These are phyloP conservation scores for Periophthalmodon schlosseri DNA, from an alignment of 2,113 vertebrate species.

Conservation along the genomic window DNA sequence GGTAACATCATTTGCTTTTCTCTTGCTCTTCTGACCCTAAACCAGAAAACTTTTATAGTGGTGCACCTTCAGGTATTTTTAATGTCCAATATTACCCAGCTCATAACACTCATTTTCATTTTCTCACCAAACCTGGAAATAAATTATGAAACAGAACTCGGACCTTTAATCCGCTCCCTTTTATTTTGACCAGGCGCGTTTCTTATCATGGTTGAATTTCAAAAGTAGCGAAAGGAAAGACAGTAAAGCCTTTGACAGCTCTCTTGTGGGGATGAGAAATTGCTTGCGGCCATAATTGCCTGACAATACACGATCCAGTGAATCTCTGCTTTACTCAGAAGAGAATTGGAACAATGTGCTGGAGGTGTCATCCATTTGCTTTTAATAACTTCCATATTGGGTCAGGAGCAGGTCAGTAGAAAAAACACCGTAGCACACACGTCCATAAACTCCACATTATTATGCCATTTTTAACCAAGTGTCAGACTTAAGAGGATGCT, in stretches of 20 bases:
- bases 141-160: neutral
- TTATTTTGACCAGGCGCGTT: neutral
- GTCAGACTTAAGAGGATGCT: constrained; percentile 49
- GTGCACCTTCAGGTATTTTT: neutral
- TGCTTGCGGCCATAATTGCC: constrained; percentile 23
- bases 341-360: constrained; percentile 44
- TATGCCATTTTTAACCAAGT: constrained; percentile 59
- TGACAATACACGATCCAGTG: constrained; percentile 25
- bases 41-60: too few relatives aligned
- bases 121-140: neutral
- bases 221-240: constrained; percentile 10
- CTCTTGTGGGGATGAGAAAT: constrained; percentile 32
- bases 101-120: neutral
- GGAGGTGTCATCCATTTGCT: constrained; percentile 43
- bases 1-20: too few relatives aligned
- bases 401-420: constrained; percentile 46
- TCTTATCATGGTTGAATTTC: neutral
- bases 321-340: constrained; percentile 36
- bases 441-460: constrained; percentile 35
- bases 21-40: too few relatives aligned
- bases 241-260: constrained; percentile 7
- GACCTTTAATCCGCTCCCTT: neutral
- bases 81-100: neutral
- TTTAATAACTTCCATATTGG: constrained; percentile 56
- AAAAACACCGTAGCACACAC: constrained; percentile 23